Evolutionary conservation across 2,888 invertebrate genomes (phyloP).

Genomic region (Stenurella melanura): DNA sequence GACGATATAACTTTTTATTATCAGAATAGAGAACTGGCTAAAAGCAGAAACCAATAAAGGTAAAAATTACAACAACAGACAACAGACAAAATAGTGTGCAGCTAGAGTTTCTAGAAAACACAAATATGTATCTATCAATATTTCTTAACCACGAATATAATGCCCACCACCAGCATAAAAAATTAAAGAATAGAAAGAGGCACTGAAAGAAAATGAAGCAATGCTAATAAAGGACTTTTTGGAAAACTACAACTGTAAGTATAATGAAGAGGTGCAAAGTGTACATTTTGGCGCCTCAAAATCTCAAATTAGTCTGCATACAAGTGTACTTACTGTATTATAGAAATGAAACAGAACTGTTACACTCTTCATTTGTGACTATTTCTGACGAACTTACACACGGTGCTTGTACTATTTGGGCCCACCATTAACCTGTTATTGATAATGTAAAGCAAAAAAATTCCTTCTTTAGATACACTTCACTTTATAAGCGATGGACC

Average conservation of each 20-base stretch:
- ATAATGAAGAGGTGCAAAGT: constrained; percentile 28
- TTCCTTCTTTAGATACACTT: not conserved
- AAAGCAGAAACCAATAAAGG: too few relatives aligned
- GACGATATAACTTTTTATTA: too few relatives aligned
- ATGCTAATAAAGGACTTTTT: constrained; percentile 19
- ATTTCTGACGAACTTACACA: not conserved
- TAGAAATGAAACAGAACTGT: not conserved
- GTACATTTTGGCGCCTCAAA: constrained; percentile 29
- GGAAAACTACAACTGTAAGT: constrained; percentile 23
- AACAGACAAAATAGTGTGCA: too few relatives aligned
- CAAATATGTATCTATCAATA: too few relatives aligned
- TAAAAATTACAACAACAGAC: too few relatives aligned
- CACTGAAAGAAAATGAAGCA: constrained; percentile 13
- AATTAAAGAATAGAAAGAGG: too few relatives aligned
- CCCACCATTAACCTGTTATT: not conserved
- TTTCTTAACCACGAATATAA: too few relatives aligned
- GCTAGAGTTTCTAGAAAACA: too few relatives aligned
- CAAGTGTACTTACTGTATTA: constrained; percentile 16
- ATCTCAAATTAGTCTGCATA: constrained; percentile 18
- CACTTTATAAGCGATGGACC: constrained; percentile 20
- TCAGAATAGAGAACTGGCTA: too few relatives aligned
- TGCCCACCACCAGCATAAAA: too few relatives aligned
- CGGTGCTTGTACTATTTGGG: not conserved
- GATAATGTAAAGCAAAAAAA: not conserved
- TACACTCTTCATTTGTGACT: not conserved